Conservation (phyloP, 2,888 invertebrate species). For the Cyaniris semiargus region DNA sequence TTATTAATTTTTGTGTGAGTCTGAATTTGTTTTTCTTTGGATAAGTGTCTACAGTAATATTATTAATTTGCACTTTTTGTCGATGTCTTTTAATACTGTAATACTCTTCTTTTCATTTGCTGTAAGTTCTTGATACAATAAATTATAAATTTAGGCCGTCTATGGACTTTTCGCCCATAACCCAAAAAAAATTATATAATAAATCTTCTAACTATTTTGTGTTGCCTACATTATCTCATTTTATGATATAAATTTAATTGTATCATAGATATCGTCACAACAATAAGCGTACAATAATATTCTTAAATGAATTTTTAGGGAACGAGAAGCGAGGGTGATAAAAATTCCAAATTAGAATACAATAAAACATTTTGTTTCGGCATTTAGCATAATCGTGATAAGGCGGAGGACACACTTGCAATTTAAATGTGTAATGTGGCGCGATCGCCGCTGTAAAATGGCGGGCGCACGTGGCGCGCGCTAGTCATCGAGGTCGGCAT, state of each 20-base stretch:
- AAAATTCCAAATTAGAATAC: conserved; percentile 6
- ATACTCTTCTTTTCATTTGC: background rate
- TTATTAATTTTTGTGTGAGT: conserved; percentile 10
- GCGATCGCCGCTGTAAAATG: conserved; percentile 55
- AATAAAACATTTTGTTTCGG: conserved; percentile 19
- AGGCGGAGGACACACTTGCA: conserved; percentile 38
- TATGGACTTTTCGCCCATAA: no score
- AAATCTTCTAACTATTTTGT: background rate
- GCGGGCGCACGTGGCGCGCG: conserved; percentile 50
- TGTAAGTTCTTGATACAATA: background rate
- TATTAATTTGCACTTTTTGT: background rate
- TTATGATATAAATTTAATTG: background rate
- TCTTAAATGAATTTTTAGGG: background rate
- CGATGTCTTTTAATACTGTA: no score
- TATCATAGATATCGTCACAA: background rate
- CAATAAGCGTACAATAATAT: background rate
- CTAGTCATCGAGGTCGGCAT: conserved; percentile 60
- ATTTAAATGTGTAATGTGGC: conserved; percentile 38
- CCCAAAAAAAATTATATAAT: no score
- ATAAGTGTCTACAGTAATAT: background rate
- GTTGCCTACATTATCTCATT: background rate
- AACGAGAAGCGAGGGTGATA: background rate
- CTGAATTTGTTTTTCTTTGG: background rate
- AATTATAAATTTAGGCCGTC: no score
- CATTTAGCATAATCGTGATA: conserved; percentile 32